These are phyloP conservation scores for Micrastur ruficollis DNA, from an alignment of 2,797 vertebrate genomes.

Conservation along the genomic window DNA sequence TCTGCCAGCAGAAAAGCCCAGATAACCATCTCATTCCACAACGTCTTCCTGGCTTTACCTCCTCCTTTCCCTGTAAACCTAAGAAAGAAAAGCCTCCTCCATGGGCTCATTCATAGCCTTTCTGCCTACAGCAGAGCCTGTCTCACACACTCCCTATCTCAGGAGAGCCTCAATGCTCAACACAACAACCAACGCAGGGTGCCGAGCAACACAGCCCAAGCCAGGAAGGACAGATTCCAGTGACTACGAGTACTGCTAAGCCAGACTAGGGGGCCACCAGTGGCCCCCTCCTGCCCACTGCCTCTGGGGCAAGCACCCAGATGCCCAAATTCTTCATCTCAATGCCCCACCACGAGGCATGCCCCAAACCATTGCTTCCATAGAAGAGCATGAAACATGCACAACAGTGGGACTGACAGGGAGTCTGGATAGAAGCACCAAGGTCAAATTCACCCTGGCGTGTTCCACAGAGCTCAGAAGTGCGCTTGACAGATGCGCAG, in stretches of 20 bases:
- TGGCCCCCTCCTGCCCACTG: background rate
- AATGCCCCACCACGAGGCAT: background rate
- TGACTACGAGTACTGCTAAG: background rate
- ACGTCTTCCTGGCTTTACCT: background rate
- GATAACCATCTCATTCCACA: background rate
- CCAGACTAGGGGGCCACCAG: background rate
- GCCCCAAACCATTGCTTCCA: background rate
- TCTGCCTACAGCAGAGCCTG: background rate
- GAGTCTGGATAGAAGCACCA: background rate
- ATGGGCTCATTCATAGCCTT: background rate
- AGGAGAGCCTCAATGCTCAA: background rate
- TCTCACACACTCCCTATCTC: background rate
- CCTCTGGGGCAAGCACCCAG: background rate
- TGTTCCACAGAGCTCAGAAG: background rate
- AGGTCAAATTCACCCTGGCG: background rate
- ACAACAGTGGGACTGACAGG: background rate
- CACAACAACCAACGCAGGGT: background rate
- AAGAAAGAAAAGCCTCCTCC: background rate
- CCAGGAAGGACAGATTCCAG: background rate
- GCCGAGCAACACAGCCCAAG: background rate
- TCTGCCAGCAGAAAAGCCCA: slow-evolving; percentile 2
- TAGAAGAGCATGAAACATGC: background rate
- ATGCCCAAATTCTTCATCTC: background rate
- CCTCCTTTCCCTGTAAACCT: background rate
- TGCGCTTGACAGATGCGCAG: background rate